Evolutionary conservation across 2,797 vertebrate genomes (phyloP).

Genomic region (Argya squamiceps): DNA sequence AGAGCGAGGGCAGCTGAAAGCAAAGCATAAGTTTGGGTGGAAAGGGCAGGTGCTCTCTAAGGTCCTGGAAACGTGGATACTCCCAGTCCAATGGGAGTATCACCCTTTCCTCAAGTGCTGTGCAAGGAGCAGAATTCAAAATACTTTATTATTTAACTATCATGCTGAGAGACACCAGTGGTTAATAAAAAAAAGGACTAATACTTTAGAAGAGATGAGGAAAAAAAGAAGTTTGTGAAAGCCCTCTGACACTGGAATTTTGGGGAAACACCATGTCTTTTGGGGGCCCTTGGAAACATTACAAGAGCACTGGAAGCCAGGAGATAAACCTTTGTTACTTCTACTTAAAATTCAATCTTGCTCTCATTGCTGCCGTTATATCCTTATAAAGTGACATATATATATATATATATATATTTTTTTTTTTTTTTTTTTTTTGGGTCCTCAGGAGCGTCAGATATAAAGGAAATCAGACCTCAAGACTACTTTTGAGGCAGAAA

Average conservation of each 20-base stretch:
- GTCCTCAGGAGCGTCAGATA: conserved; percentile 27
- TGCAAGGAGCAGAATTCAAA: neutral
- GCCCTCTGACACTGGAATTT: neutral
- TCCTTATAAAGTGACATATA: neutral
- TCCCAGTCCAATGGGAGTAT: neutral
- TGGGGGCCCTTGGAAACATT: neutral
- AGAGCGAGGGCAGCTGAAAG: neutral
- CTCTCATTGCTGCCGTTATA: neutral
- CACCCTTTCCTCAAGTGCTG: neutral
- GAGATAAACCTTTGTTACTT: neutral
- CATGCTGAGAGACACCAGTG: neutral
- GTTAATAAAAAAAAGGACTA: neutral
- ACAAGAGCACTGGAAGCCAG: neutral
- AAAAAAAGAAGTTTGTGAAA: neutral
- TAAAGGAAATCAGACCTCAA: conserved; percentile 69
- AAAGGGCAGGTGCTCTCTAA: neutral
- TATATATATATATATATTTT: no score
- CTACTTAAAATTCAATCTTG: neutral
- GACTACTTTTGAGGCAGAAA: conserved; percentile 76
- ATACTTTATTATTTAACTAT: neutral
- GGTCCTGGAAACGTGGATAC: neutral
- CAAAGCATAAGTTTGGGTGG: neutral
- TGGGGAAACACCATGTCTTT: neutral
- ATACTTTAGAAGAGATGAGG: neutral
- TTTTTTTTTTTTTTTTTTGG: neutral